Base-by-base conservation (phyloP, 2,888 invertebrate genomes). In the Ditula angustiorana region DNA sequence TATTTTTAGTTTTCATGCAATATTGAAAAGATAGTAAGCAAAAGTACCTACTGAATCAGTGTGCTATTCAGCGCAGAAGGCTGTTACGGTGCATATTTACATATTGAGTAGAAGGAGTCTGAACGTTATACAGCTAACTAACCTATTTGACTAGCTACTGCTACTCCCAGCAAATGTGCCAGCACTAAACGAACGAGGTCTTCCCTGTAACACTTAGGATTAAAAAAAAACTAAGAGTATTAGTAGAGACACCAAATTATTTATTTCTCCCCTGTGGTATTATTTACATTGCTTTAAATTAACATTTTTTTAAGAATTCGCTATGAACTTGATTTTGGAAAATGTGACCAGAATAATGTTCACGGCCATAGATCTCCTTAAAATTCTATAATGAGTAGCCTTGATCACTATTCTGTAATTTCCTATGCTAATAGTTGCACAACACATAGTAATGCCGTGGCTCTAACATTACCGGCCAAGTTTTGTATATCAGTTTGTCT, bases 221-320 rank as follows among this genome's bases (percentile, higher is more conserved):
- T 53, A 35, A 64, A 30, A 47, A 52, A 35, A 76, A 79, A 73
- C 78, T 82, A 80, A 85, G 89, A 91, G 90, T 91, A 92, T 91
- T 91, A 90, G 81, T 56, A 56, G 59, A 56, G 79, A 81, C 85
- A 87, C 92, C 92, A 91, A 92, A 90, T 86, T 86, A 83, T 85
- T 80, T 85, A 83, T 87, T 83, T 86, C 83, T 58, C 24, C 83
- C 76, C 82, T 81, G 80, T 80, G 79, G 77, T 81, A 80, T 74
- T 72, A 71, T 69, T 66, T 74, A 71, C 72, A 72, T 78, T 71
- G 30, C 37, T 53, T 59, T 41, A 26, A 13, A 16, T 61, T 55
- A 46, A 47, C 55, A 8, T 35, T 35, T 50, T 58, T 57, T 33
- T 63, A 41, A 63, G 44, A 30, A 47, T 33, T 41, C 13, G 52